Evolutionary conservation across 1,140 invertebrate genomes (phyloP).

Genomic region (Bathynomus jamesi): DNA sequence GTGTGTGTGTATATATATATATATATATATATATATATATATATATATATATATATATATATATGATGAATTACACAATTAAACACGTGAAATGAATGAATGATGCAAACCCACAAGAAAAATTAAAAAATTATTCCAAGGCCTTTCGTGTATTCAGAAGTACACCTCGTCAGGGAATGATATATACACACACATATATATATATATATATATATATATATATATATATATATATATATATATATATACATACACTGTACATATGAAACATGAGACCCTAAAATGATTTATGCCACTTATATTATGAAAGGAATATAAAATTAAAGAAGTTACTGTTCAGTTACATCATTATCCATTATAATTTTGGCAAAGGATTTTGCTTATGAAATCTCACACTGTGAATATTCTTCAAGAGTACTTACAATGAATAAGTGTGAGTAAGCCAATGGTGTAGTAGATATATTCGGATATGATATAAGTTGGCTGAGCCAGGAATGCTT

Average conservation of each 20-base stretch:
- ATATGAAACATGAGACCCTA: background rate
- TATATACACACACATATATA: background rate
- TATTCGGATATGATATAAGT: conserved; percentile 33
- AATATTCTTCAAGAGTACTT: background rate
- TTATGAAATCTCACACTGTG: background rate
- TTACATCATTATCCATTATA: background rate
- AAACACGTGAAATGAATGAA: too few species aligned
- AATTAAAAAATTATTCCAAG: too few species aligned
- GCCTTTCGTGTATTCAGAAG: too few species aligned
- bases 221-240: too few species aligned
- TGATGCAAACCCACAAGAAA: too few species aligned
- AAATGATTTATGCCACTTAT: background rate
- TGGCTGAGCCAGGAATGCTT: conserved; percentile 29
- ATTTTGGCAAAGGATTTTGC: background rate
- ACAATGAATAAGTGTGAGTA: conserved; percentile 30
- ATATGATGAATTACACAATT: background rate
- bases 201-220: background rate
- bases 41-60: too few species aligned
- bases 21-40: background rate
- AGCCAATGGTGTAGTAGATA: conserved; percentile 17
- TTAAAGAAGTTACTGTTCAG: background rate
- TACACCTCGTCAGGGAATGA: too few species aligned
- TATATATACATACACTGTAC: background rate
- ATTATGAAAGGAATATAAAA: background rate
- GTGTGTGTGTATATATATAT: background rate